phyloP scores from a whole-genome alignment of 2,113 vertebrate genomes.

The Scartelaos histophorus region DNA sequence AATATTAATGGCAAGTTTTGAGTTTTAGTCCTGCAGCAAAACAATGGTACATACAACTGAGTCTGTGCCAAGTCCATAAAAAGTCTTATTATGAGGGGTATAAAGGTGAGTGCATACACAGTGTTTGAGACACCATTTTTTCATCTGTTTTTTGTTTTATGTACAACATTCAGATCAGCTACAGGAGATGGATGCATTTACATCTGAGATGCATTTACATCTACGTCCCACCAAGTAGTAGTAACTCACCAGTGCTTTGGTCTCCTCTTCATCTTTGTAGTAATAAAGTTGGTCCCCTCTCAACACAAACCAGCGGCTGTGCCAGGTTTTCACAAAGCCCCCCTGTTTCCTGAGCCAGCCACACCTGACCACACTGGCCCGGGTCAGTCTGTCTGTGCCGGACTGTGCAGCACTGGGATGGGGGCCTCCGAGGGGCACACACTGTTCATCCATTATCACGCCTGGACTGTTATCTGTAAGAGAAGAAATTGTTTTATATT shows the following conservation, averaged over 20 bases:
- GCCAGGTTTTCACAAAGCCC: conserved; percentile 99
- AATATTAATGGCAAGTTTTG: conserved; percentile 17
- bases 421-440: conserved; percentile 69
- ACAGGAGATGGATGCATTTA: too few relatives aligned
- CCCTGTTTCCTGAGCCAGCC: conserved; percentile 98
- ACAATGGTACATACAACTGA: neutral
- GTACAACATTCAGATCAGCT: too few relatives aligned
- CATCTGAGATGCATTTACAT: too few relatives aligned
- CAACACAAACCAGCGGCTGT: conserved; percentile 96
- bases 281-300: conserved; percentile 92
- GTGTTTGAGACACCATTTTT: too few relatives aligned
- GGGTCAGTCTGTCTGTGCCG: conserved; percentile 57
- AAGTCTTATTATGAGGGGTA: neutral
- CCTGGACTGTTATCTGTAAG: conserved; percentile 30
- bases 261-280: conserved; percentile 98
- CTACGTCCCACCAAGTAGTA: neutral
- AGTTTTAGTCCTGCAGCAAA: neutral
- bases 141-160: too few relatives aligned
- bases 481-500: neutral
- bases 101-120: neutral
- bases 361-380: conserved; percentile 78
- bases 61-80: neutral
- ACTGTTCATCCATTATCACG: conserved; percentile 86
- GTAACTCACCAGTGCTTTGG: conserved; percentile 92
- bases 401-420: conserved; percentile 56